Conservation (phyloP, 2,113 vertebrate species). For the Odontesthes bonariensis region DNA sequence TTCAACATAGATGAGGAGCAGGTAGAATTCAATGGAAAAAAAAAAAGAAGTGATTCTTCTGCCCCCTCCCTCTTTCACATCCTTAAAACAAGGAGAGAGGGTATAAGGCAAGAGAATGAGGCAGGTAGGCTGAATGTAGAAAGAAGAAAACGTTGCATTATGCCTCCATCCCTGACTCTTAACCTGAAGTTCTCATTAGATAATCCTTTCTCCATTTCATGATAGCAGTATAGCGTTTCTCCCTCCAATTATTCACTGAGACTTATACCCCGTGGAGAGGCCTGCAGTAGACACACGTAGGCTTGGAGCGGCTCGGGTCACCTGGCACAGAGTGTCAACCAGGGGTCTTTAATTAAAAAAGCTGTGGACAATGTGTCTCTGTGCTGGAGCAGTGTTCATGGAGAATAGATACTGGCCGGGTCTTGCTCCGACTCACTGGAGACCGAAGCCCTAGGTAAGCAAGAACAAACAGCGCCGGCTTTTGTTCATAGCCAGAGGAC, state of each 20-base stretch:
- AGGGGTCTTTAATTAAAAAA: constrained; percentile 78
- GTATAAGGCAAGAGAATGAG: constrained; percentile 22
- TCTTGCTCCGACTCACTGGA: constrained; percentile 71
- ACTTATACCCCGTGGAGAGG: constrained; percentile 52
- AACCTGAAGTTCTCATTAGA: constrained; percentile 47
- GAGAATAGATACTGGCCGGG: constrained; percentile 73
- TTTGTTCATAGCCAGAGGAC: constrained; percentile 69
- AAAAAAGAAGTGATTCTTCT: constrained; percentile 37
- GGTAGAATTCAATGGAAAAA: constrained; percentile 30
- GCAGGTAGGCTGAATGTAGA: constrained; percentile 47
- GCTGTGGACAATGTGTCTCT: constrained; percentile 71
- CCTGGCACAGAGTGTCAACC: constrained; percentile 63
- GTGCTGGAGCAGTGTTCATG: constrained; percentile 62
- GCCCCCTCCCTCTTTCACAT: constrained; percentile 62
- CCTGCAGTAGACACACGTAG: constrained; percentile 44
- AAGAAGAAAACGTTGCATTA: constrained; percentile 78
- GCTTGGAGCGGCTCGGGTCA: constrained; percentile 62
- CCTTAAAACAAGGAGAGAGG: constrained; percentile 31
- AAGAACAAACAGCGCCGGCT: constrained; percentile 70
- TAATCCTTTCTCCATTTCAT: constrained; percentile 78
- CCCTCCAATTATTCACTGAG: constrained; percentile 75
- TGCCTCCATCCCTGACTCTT: constrained; percentile 62
- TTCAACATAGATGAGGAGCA: constrained; percentile 30
- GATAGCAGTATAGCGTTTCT: constrained; percentile 80
- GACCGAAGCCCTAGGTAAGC: constrained; percentile 66